Conservation (phyloP, 2,113 vertebrate species). For the Cynocephalus volans region DNA sequence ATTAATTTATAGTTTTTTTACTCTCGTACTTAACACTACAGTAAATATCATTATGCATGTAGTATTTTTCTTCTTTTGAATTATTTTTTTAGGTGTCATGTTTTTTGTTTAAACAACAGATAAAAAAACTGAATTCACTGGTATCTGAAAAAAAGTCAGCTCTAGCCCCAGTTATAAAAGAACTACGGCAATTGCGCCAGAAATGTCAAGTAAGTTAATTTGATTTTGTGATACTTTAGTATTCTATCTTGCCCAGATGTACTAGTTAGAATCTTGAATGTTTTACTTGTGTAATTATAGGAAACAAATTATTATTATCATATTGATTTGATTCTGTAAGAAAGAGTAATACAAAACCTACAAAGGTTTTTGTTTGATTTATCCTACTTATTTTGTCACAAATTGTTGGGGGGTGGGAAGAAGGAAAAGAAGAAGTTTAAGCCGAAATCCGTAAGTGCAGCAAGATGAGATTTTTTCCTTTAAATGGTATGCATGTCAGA, state of each 20-base stretch:
- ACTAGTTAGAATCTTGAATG: not conserved
- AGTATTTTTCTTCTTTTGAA: slow-evolving; percentile 57
- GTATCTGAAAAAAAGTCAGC: slow-evolving; percentile 96
- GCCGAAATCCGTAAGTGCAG: not conserved
- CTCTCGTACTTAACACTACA: slow-evolving; percentile 21
- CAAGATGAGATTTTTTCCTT: slow-evolving; percentile 53
- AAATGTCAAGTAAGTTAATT: slow-evolving; percentile 92
- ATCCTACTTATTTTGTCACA: slow-evolving; percentile 46
- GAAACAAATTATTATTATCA: slow-evolving; percentile 21
- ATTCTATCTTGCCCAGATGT: not conserved
- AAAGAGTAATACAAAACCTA: not conserved
- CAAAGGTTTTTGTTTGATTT: slow-evolving; percentile 50
- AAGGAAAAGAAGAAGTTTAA: not conserved
- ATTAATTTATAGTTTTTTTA: slow-evolving; percentile 29
- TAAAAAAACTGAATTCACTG: slow-evolving; percentile 95
- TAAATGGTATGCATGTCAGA: slow-evolving; percentile 42
- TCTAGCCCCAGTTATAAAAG: slow-evolving; percentile 96
- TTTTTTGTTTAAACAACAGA: slow-evolving; percentile 89
- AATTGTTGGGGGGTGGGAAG: not conserved
- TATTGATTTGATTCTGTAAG: slow-evolving; percentile 5
- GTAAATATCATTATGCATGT: slow-evolving; percentile 10
- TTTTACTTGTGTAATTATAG: slow-evolving; percentile 36
- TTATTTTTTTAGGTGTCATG: slow-evolving; percentile 26
- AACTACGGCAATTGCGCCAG: slow-evolving; percentile 95
- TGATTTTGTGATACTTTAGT: not conserved